Base-by-base conservation (phyloP, 1,140 invertebrate species). In the Asbolus verrucosus region DNA sequence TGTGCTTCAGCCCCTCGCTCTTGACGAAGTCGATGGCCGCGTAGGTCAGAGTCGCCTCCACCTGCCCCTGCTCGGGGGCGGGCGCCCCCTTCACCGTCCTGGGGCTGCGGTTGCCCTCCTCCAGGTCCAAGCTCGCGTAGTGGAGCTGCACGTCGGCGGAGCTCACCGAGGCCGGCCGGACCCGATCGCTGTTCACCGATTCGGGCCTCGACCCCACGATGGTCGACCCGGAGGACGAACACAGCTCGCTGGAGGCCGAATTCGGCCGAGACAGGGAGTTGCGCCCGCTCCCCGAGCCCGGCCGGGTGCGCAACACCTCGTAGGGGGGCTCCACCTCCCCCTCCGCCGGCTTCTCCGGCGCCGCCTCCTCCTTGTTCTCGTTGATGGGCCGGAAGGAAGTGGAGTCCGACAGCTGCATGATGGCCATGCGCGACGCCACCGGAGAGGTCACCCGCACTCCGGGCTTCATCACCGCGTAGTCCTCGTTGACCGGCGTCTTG, bases 1-100 rank as follows among this genome's bases (percentile, higher is more conserved):
- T 82, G 67, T 83, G 82, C 68, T 83, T 85, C 63, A 85, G 76
- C 18, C 79, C 82, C 67, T 86, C 85, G 68, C 84, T 85, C 81
- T 89, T 88, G 6, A 84, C 84, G 78, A 91, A 91, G 81, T 91
- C 89, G 65, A 91, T 91, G 81, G 90, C 86, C n/a, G 89, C 89
- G 79, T 91, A 91, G 24, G 81, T 84, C 73, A 89, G 87, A 38
- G 84, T 78, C 60, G 84, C 81, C 72, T 82, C 80, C 68, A 77
- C 73, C 14, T 81, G n/a, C 73, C 46, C 61, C 61, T 50, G 31
- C 41, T 33, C 24, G 59, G n/a, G 70, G 6, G 39, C 24, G n/a
- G n/a, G n/a, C n/a, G n/a, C 60, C 16, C 18, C 67, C 31, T 61
- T 74, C 8, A 67, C 18, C 1, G 60, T 69, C 21, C 72, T 73